Base-by-base conservation (phyloP, 2,797 vertebrate genomes). In the Uromys caudimaculatus region DNA sequence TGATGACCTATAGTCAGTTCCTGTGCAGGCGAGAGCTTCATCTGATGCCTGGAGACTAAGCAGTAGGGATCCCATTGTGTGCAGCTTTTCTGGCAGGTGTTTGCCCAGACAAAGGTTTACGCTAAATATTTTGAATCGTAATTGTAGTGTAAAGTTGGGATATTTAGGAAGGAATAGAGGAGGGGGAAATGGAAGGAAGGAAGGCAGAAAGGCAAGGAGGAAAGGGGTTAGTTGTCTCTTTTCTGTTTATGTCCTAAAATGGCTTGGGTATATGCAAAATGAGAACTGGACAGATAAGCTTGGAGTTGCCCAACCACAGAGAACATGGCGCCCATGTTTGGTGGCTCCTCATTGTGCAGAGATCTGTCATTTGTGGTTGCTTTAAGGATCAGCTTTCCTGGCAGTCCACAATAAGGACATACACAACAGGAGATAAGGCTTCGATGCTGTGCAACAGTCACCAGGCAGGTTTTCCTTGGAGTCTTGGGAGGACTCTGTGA, bases 211-310 rank as follows among this genome's bases (percentile, higher is more conserved):
- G 29, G 16, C 21, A 38, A 32, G 23, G 24, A 29, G 52, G 32
- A 29, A 29, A 44, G 17, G 24, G 54, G 73, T 6, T 6, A 13
- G 41, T 92, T 52, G 21, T 88, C 4, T 90, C 19, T 75, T 93
- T 71, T 54, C 64, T 84, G 82, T 93, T 52, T 73, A 52, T 95
- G 60, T 95, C 96, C 84, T 94, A 77, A 93, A 83, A 71, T 77
- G 78, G 47, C 50, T 75, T 3, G 1, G 77, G 14, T 14, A 44
- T 67, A 21, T 78, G 38, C 77, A 93, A 64, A 90, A 38, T 60
- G 32, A 17, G 77, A 78, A 50, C 27, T 56, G 12, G 79, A 29
- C 32, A 27, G 54, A 24, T 1, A 16, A 79, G 38, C 60, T 41
- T 17, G 41, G 58, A 60, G 76, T 6, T 92, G 54, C 52, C 54